Evolutionary conservation across 1,140 invertebrate species (phyloP).

Genomic region (Dendrolimus kikuchii): DNA sequence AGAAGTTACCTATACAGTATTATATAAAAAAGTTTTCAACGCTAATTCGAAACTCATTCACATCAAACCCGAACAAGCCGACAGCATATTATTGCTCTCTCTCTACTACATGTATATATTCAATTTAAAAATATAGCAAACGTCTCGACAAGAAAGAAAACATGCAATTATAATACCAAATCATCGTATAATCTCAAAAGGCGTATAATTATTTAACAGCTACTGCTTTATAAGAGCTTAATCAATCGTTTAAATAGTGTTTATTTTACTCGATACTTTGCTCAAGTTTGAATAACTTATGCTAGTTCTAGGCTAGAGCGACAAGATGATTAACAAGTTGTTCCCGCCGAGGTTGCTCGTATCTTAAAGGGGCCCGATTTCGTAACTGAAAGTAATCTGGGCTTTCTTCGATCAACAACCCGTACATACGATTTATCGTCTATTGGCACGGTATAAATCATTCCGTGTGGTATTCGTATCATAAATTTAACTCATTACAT

Average conservation of each 20-base stretch:
- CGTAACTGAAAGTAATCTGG: background rate
- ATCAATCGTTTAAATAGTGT: slow-evolving; percentile 32
- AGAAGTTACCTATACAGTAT: slow-evolving; percentile 30
- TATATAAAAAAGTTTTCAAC: slow-evolving; percentile 34
- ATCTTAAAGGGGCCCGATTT: slow-evolving; percentile 15
- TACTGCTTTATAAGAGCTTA: slow-evolving; percentile 42
- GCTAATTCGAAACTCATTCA: slow-evolving; percentile 25
- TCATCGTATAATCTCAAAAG: slow-evolving; percentile 48
- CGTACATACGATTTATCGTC: too few relatives aligned
- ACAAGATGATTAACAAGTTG: slow-evolving; percentile 53
- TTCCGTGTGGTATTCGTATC: too few relatives aligned
- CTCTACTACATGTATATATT: slow-evolving; percentile 23
- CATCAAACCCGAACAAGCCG: slow-evolving; percentile 19
- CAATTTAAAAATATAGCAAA: slow-evolving; percentile 26
- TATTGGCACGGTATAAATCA: too few relatives aligned
- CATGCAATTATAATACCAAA: slow-evolving; percentile 27
- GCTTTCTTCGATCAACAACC: slow-evolving; percentile 1
- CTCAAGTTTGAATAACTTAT: slow-evolving; percentile 49
- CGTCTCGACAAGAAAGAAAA: slow-evolving; percentile 16
- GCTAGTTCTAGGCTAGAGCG: slow-evolving; percentile 51
- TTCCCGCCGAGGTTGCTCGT: slow-evolving; percentile 47
- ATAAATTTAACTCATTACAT: too few relatives aligned
- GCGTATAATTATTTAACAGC: slow-evolving; percentile 46
- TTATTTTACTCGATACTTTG: slow-evolving; percentile 38
- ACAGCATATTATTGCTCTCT: slow-evolving; percentile 41